phyloP scores from a whole-genome alignment of 2,113 vertebrate species.

The Aplodontia rufa region DNA sequence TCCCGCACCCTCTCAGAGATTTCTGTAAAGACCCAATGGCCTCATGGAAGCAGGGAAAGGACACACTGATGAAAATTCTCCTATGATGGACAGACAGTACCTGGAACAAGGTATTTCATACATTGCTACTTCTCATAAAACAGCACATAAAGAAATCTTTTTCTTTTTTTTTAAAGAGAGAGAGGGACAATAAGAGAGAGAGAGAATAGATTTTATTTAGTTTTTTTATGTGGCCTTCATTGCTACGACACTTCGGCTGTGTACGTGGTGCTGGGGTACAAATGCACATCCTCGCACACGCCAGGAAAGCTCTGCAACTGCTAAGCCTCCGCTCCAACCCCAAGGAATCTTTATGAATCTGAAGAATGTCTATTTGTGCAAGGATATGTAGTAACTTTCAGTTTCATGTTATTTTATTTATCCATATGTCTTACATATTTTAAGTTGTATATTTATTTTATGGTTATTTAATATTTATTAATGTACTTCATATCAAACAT shows the following conservation, averaged over 20 bases:
- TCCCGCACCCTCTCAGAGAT: background rate
- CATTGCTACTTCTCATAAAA: conserved; percentile 1
- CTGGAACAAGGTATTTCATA: background rate
- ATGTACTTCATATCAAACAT: background rate
- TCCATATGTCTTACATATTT: background rate
- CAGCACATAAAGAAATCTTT: background rate
- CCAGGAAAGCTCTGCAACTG: too few relatives aligned
- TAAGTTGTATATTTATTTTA: background rate
- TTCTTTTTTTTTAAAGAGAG: too few relatives aligned
- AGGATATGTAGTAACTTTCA: background rate
- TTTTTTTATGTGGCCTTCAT: too few relatives aligned
- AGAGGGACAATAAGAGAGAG: too few relatives aligned
- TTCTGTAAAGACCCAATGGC: background rate
- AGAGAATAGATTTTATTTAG: too few relatives aligned
- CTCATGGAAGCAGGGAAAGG: background rate
- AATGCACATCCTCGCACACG: too few relatives aligned
- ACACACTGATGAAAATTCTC: background rate
- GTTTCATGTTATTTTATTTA: background rate
- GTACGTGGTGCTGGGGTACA: too few relatives aligned
- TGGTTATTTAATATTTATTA: background rate
- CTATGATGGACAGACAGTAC: background rate
- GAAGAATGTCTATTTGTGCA: background rate
- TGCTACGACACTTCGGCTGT: too few relatives aligned
- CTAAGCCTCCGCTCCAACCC: too few relatives aligned
- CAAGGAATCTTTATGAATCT: background rate